These are phyloP conservation scores for Rotaria macrura DNA, from an alignment of 2,888 invertebrate species.

Conservation along the genomic window DNA sequence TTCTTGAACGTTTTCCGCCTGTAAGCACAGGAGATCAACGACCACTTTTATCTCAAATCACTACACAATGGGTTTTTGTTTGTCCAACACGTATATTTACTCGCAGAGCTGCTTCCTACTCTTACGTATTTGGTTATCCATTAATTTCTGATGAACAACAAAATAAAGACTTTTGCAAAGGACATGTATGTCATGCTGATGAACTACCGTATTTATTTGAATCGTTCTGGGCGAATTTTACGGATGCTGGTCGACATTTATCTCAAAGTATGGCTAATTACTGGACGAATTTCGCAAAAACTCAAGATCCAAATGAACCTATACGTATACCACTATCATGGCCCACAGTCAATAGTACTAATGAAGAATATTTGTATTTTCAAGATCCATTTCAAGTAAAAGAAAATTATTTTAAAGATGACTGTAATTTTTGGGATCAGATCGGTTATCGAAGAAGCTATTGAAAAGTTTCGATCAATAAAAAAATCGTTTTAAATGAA, in stretches of 20 bases:
- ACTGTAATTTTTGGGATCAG: constrained; percentile 41
- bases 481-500: too few species aligned
- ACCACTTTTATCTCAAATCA: constrained; percentile 34
- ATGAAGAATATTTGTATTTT: background rate
- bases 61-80: constrained; percentile 40
- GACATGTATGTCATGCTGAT: constrained; percentile 38
- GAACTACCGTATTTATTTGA: constrained; percentile 34
- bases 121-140: constrained; percentile 39
- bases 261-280: constrained; percentile 16
- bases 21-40: constrained; percentile 35
- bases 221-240: background rate
- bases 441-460: constrained; percentile 37
- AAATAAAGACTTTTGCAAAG: constrained; percentile 38
- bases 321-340: constrained; percentile 37
- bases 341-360: constrained; percentile 25
- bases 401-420: constrained; percentile 23
- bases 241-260: constrained; percentile 24
- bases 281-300: constrained; percentile 38
- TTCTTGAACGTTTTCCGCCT: constrained; percentile 37
- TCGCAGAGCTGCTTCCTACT: constrained; percentile 35
- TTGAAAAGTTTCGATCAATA: too few species aligned
- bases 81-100: constrained; percentile 39
- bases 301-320: constrained; percentile 32
- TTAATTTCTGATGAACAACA: constrained; percentile 39
- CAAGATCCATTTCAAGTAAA: background rate